Evolutionary conservation across 1,140 invertebrate species (phyloP), one percentile per base, ranked within the genome.

Genomic region (Pogonomyrmex barbatus): DNA sequence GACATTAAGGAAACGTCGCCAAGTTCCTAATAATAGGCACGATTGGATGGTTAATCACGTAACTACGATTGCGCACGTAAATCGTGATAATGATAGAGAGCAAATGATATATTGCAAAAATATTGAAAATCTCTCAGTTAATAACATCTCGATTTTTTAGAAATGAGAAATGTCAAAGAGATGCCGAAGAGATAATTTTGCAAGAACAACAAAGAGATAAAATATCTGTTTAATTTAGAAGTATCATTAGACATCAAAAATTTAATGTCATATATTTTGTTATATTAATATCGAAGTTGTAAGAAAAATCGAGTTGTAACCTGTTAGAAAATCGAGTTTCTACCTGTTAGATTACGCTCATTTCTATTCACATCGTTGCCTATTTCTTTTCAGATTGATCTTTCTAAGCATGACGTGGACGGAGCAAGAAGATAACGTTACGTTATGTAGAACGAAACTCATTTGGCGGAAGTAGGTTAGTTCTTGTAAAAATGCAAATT

Each of bases 1-100:
- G n/a, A 77, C 73, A 78, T 62, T 47, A 17, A 77, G 76, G 42
- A 81, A 39, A n/a, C 67, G 67, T 71, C 62, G 65, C 65, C 79
- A 76, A 73, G 56, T 83, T 58, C 17, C 87, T 45, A 68, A 54
- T 70, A 81, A 52, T 56, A 50, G 50, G 68, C 68, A 30, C 67
- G 24, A 81, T 42, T 56, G 30, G 42, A 54, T 24, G 39, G 58
- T 81, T 45, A 70, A 70, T 56, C n/a, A 39, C 24, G 60, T 39
- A n/a, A 9, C 4, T 33, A 33, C 17, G 30, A 36, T 70, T 24
- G 12, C 24, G 17, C 14, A 42, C 12, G 36, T 4, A n/a, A 52
- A 2, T 50, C 12, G 50, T 24, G 24, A 24, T 24, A 24, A 24
- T 24, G 24, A 24, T 24, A 24, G 24, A 24, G 24, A 24, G 2